Percentiles rank a stretch among this genome's conserved stretches.
phyloP scores from a whole-genome alignment of 2,888 invertebrate species.

The Gari tellinella region DNA sequence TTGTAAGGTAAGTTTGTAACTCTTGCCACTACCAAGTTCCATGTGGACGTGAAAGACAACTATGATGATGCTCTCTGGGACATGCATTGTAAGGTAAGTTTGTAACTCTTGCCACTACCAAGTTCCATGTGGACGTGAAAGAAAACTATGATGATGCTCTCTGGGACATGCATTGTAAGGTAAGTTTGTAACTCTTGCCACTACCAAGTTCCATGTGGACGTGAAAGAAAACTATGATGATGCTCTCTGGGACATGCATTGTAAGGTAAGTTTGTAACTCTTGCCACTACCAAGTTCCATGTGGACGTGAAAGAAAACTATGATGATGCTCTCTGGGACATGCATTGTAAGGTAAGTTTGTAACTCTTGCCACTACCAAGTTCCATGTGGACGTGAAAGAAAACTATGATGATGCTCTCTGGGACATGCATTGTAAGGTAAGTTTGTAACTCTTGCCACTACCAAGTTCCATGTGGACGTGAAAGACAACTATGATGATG shows the following conservation, averaged over 20 bases:
- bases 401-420: conserved; percentile 76
- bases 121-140: conserved; percentile 85
- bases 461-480: conserved; percentile 85
- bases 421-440: conserved; percentile 77
- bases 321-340: conserved; percentile 73
- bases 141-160: conserved; percentile 76
- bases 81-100: conserved; percentile 86
- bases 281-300: conserved; percentile 85
- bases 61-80: conserved; percentile 77
- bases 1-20: conserved; percentile 66
- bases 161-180: conserved; percentile 83
- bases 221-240: conserved; percentile 75
- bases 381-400: conserved; percentile 85
- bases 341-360: conserved; percentile 87
- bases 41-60: conserved; percentile 85
- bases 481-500: conserved; percentile 74
- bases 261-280: conserved; percentile 87
- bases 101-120: conserved; percentile 86
- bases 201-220: conserved; percentile 85
- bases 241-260: conserved; percentile 74
- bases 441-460: conserved; percentile 86
- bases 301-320: conserved; percentile 85
- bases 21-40: conserved; percentile 85
- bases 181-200: conserved; percentile 88
- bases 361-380: conserved; percentile 86